Percentiles rank a stretch among this genome's conserved stretches.
Conservation (phyloP, 2,113 vertebrate species). For the Oophaga pumilio region DNA sequence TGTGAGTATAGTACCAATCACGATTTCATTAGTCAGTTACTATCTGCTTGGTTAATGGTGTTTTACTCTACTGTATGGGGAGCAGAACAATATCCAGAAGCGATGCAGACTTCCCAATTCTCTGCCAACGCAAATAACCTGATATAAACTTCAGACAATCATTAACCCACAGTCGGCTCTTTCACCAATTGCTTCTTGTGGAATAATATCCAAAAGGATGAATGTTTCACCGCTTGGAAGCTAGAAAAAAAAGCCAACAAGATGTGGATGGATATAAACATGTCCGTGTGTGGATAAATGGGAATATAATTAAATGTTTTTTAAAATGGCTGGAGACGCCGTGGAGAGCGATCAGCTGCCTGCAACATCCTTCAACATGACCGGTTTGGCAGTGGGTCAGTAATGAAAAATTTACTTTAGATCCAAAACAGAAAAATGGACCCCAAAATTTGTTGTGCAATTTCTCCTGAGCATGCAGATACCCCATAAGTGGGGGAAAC, state of each 20-base stretch:
- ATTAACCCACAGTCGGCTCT: slow-evolving; percentile 30
- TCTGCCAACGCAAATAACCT: slow-evolving; percentile 29
- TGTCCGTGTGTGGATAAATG: slow-evolving; percentile 1
- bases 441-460: too few relatives aligned
- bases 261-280: not conserved
- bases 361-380: too few relatives aligned
- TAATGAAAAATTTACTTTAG: too few relatives aligned
- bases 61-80: not conserved
- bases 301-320: not conserved
- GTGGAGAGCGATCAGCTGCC: too few relatives aligned
- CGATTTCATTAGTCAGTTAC: not conserved
- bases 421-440: too few relatives aligned
- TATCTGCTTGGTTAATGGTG: not conserved
- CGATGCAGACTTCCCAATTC: not conserved
- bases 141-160: slow-evolving; percentile 36
- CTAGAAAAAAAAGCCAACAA: slow-evolving; percentile 8
- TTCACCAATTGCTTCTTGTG: slow-evolving; percentile 11
- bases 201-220: not conserved
- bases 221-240: slow-evolving; percentile 20
- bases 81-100: not conserved
- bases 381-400: too few relatives aligned
- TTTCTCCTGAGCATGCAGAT: too few relatives aligned
- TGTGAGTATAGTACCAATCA: not conserved
- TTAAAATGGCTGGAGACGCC: too few relatives aligned
- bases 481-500: too few relatives aligned